Base-by-base conservation (phyloP, 2,888 invertebrate species). In the Hymenopus coronatus region DNA sequence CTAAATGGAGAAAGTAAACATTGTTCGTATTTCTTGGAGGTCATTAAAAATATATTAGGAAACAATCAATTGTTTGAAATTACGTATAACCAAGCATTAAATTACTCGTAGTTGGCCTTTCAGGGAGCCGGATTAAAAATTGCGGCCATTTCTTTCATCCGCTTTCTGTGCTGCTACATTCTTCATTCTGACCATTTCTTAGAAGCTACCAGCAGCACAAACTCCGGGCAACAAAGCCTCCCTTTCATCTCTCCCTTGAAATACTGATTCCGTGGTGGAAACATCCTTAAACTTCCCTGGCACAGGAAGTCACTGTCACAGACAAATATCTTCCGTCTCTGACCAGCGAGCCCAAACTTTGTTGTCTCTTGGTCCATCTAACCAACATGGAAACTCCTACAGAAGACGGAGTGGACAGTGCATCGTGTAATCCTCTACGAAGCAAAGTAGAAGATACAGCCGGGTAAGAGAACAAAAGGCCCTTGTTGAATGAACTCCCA, bases 271-370 rank as follows among this genome's bases (percentile, higher is more conserved):
- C 40, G 84, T 46, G 40, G 46, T 46, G 25, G 8, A 25, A 85
- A 86, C 86, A 28, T 86, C 86, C 81, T 27, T 87, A 87, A 87
- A 87, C 82, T 87, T 87, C 30, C 82, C 40, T 82, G 83, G 88
- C 83, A 83, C 88, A 85, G 90, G 88, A 89, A 85, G 85, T 83
- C 83, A 30, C 84, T 88, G 90, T 89, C 90, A 89, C 89, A 89
- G 90, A 90, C 90, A 90, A 90, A 90, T 90, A 89, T 89, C 90
- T 90, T 90, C 89, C 89, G 89, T 88, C 89, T 83, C 88, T 89
- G 89, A 89, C 89, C 89, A 84, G 83, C 20, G 83, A 81, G 82
- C 83, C 83, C n/a, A 85, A 88, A 88, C 81, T 88, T 88, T 88
- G 81, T 83, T 88, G 88, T 88, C 86, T 86, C 84, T 33, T 88